Conservation (phyloP, 2,113 vertebrate genomes). For the Labeo catla region DNA sequence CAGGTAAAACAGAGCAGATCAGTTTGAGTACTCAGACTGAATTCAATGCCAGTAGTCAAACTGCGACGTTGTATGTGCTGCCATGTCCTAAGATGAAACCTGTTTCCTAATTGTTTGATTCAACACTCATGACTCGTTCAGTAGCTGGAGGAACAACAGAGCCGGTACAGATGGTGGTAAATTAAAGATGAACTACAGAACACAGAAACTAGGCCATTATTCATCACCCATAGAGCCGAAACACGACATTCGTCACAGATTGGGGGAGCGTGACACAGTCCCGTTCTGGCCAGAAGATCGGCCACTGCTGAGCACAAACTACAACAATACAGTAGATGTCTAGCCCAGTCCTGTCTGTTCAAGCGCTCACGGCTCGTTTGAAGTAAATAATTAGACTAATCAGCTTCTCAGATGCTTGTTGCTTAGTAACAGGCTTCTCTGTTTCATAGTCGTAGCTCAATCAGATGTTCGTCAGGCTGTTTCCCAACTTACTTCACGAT, state of each 20-base stretch:
- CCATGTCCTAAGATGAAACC: not conserved
- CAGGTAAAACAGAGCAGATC: not conserved
- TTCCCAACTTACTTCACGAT: constrained; percentile 31
- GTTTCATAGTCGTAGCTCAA: constrained; percentile 25
- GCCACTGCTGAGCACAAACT: not conserved
- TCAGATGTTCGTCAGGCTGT: constrained; percentile 46
- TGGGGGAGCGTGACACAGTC: not conserved
- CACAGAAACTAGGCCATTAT: constrained; percentile 65
- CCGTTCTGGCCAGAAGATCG: not conserved
- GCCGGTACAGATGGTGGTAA: constrained; percentile 64
- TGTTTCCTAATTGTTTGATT: not conserved
- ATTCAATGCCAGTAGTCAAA: not conserved
- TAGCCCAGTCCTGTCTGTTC: constrained; percentile 28
- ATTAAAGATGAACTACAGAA: constrained; percentile 69
- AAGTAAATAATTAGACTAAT: constrained; percentile 54
- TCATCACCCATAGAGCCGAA: not conserved
- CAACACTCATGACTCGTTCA: not conserved
- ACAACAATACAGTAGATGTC: constrained; percentile 4
- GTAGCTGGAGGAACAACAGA: not conserved
- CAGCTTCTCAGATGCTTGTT: constrained; percentile 62
- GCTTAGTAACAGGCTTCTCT: constrained; percentile 63
- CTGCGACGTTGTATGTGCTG: not conserved
- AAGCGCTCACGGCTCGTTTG: constrained; percentile 35
- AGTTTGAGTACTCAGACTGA: not conserved
- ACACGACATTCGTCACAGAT: not conserved